phyloP scores from a whole-genome alignment of 37 sponge, comb jelly and placozoan genomes.

The Agelas oroides region DNA sequence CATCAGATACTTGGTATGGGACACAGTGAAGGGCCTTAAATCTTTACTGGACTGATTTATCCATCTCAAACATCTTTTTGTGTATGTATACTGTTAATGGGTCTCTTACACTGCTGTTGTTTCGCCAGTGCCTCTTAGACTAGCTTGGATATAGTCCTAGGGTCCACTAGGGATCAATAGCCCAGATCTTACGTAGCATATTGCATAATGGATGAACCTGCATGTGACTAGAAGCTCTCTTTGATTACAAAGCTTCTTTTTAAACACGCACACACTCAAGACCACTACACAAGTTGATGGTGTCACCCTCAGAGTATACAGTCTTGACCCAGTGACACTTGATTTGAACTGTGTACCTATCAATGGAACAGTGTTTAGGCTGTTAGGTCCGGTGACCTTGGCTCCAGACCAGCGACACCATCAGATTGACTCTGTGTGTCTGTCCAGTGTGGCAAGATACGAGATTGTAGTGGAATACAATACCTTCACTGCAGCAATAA shows the following conservation, averaged over 20 bases:
- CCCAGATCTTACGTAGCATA: no score
- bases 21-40: no score
- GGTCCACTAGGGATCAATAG: no score
- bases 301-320: not conserved
- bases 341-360: slow-evolving; percentile 26
- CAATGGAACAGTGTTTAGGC: not conserved
- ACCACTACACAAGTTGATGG: not conserved
- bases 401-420: not conserved
- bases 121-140: no score
- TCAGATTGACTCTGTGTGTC: not conserved
- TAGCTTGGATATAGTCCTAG: no score
- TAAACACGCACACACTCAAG: not conserved
- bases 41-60: no score
- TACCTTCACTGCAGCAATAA: not conserved
- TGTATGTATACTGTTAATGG: no score
- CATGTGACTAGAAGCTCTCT: no score
- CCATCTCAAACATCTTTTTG: no score
- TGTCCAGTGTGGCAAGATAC: not conserved
- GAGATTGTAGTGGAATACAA: not conserved
- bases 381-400: not conserved
- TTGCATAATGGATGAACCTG: no score
- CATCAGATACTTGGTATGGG: slow-evolving; percentile 49
- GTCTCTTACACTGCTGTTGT: no score
- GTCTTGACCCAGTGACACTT: slow-evolving; percentile 7
- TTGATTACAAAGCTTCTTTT: no score